A percentile compares a stretch with the other conserved stretches of the same genome.
Conservation (phyloP, 1,140 invertebrate species). For the Diprion similis region DNA sequence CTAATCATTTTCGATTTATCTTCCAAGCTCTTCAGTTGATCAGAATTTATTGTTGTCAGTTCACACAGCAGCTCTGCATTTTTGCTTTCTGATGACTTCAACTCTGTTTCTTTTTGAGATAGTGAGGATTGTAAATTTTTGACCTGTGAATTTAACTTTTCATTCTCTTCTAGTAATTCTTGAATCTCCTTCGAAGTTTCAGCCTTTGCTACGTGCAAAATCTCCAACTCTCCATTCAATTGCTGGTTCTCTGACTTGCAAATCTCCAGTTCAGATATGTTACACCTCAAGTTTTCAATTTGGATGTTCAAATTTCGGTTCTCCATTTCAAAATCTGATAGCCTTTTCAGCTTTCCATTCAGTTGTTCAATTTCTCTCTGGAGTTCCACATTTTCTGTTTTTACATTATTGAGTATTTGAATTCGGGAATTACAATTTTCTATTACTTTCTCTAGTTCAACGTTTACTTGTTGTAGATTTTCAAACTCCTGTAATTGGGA, state of each 20-base stretch:
- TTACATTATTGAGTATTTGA: constrained; percentile 37
- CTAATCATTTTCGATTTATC: background rate
- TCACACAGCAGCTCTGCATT: background rate
- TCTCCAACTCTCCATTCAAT: background rate
- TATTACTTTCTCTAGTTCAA: constrained; percentile 31
- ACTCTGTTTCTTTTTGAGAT: background rate
- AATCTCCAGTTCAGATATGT: background rate
- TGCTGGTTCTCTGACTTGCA: background rate
- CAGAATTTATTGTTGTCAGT: background rate
- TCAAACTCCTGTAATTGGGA: constrained; percentile 29
- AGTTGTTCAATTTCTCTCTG: constrained; percentile 28
- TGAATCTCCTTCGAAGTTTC: background rate
- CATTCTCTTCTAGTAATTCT: background rate
- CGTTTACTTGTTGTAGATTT: constrained; percentile 5
- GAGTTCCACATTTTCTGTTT: constrained; percentile 35
- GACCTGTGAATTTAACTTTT: background rate
- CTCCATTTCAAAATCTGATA: background rate
- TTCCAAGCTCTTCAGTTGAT: background rate
- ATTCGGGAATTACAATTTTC: constrained; percentile 37
- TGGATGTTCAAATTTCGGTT: background rate
- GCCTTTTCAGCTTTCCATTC: background rate
- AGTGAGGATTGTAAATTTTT: background rate
- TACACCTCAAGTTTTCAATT: constrained; percentile 10
- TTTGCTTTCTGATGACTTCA: background rate
- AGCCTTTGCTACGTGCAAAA: background rate